Percentiles rank a stretch among this genome's conserved stretches.
These are phyloP conservation scores for Caenorhabditis macrosperma DNA, from an alignment of 2,888 invertebrate genomes.

Conservation along the genomic window DNA sequence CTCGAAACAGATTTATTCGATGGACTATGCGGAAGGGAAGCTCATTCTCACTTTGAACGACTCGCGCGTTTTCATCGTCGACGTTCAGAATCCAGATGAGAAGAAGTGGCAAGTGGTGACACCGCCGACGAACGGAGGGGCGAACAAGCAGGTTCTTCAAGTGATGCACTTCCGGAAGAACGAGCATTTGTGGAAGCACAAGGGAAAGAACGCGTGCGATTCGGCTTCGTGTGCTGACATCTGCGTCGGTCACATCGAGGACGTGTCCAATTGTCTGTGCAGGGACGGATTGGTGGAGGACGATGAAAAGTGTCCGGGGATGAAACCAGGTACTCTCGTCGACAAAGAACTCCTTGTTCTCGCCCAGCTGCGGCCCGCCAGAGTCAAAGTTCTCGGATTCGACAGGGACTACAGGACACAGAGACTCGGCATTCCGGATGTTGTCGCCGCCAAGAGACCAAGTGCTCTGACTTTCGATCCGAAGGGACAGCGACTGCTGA, in stretches of 20 bases:
- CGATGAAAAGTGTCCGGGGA: slow-evolving; percentile 23
- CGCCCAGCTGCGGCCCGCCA: slow-evolving; percentile 85
- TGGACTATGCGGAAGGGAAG: slow-evolving; percentile 49
- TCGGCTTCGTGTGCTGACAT: slow-evolving; percentile 57
- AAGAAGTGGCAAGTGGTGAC: slow-evolving; percentile 27
- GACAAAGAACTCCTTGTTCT: slow-evolving; percentile 83
- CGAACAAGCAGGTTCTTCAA: neutral
- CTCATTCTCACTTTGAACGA: slow-evolving; percentile 18
- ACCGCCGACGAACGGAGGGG: slow-evolving; percentile 18
- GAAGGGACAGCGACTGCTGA: slow-evolving; percentile 65
- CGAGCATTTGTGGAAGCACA: slow-evolving; percentile 42
- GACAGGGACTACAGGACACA: slow-evolving; percentile 77
- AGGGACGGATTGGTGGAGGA: slow-evolving; percentile 27
- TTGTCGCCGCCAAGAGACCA: slow-evolving; percentile 28
- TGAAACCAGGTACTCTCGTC: neutral
- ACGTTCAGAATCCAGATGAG: neutral
- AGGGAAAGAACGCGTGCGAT: slow-evolving; percentile 41
- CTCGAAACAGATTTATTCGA: slow-evolving; percentile 27
- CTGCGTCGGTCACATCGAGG: slow-evolving; percentile 36
- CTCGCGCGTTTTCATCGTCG: slow-evolving; percentile 20
- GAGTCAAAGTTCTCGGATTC: slow-evolving; percentile 85
- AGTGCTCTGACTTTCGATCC: slow-evolving; percentile 49
- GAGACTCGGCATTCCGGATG: slow-evolving; percentile 23
- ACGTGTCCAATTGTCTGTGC: slow-evolving; percentile 10
- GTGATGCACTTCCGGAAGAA: slow-evolving; percentile 25